Conservation (phyloP, 2,888 invertebrate species). For the Sinopyrophorus schimmeli region DNA sequence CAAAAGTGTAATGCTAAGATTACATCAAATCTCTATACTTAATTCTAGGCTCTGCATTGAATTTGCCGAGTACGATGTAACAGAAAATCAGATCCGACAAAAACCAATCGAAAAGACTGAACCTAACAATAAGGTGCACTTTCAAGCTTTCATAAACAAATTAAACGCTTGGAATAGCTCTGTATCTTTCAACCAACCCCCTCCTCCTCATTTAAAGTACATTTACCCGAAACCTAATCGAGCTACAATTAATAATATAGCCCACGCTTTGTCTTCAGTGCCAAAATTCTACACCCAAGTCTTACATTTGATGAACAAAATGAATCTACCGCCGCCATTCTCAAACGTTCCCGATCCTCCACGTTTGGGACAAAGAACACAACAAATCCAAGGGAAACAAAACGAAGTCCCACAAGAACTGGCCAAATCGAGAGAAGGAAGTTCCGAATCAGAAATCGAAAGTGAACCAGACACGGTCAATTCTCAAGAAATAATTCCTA, state of each 20-base stretch:
- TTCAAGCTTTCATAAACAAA: constrained; percentile 62
- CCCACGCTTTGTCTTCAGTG: constrained; percentile 72
- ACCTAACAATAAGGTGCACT: constrained; percentile 54
- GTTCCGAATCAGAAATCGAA: constrained; percentile 67
- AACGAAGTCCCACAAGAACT: constrained; percentile 42
- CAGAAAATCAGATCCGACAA: constrained; percentile 47
- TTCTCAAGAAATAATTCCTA: constrained; percentile 54
- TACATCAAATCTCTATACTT: constrained; percentile 76
- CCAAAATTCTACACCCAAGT: constrained; percentile 84
- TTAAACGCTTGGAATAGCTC: constrained; percentile 63
- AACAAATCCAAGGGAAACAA: too few relatives aligned
- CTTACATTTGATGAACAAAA: constrained; percentile 92
- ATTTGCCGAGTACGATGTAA: constrained; percentile 65
- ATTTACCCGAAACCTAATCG: constrained; percentile 78
- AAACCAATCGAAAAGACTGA: constrained; percentile 53
- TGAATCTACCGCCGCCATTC: constrained; percentile 89
- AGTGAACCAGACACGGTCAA: constrained; percentile 59
- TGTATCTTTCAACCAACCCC: constrained; percentile 73
- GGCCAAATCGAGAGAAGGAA: constrained; percentile 42
- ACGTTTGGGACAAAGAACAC: constrained; percentile 49
- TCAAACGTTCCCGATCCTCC: constrained; percentile 54
- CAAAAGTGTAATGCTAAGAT: constrained; percentile 64
- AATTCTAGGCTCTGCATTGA: constrained; percentile 71
- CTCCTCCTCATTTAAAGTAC: constrained; percentile 75
- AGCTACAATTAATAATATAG: constrained; percentile 75